phyloP scores from a whole-genome alignment of 1,140 invertebrate species.

The Maconellicoccus hirsutus region DNA sequence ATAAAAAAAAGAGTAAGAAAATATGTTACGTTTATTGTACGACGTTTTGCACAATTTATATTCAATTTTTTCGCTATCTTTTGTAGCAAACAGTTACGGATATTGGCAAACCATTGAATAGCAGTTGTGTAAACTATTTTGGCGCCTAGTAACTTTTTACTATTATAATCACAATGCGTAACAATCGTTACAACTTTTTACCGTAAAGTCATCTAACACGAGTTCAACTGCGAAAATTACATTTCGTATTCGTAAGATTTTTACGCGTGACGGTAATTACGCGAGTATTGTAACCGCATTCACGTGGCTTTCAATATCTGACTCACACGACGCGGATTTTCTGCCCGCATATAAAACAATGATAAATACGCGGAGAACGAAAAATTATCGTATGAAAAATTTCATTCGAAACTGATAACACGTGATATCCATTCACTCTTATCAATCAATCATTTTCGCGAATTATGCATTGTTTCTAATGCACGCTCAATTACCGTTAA shows the following conservation, averaged over 20 bases:
- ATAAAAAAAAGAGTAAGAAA: not conserved
- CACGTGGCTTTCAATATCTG: no score
- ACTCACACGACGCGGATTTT: no score
- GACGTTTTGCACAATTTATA: conserved; percentile 5
- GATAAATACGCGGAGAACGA: not conserved
- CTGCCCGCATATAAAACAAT: not conserved
- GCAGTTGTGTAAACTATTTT: conserved; percentile 18
- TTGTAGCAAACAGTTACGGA: conserved; percentile 2
- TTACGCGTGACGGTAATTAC: no score
- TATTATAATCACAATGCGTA: not conserved
- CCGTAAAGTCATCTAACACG: not conserved
- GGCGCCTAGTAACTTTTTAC: conserved; percentile 12
- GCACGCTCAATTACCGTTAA: conserved; percentile 19
- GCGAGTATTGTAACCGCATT: no score
- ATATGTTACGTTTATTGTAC: not conserved
- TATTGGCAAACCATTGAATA: conserved; percentile 11
- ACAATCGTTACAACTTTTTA: not conserved
- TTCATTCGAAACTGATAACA: not conserved
- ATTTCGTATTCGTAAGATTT: not conserved
- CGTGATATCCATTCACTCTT: conserved; percentile 2
- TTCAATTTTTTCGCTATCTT: conserved; percentile 4
- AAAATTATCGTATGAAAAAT: not conserved
- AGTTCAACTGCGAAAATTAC: not conserved
- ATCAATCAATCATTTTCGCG: conserved; percentile 13
- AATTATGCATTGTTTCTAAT: conserved; percentile 15